Conservation (phyloP, 2,113 vertebrate species). For the Agelaius tricolor region DNA sequence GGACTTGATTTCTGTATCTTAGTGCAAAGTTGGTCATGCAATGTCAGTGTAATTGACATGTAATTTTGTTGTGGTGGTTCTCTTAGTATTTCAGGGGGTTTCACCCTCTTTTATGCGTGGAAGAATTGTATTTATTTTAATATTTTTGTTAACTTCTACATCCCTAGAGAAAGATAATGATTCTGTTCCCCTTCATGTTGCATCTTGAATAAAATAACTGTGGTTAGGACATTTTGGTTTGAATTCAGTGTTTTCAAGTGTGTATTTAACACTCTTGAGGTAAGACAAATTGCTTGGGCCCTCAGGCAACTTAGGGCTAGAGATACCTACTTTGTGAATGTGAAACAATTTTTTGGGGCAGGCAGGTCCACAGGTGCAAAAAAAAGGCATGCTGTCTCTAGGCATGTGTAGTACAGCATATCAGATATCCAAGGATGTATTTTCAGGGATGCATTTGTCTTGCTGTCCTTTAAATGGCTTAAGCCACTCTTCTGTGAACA, state of each 20-base stretch:
- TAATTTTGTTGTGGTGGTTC: background rate
- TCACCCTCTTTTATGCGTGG: background rate
- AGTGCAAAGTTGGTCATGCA: rapidly evolving
- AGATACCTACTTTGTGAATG: background rate
- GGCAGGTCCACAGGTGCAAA: background rate
- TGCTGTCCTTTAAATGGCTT: background rate
- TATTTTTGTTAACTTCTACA: background rate
- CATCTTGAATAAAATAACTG: background rate
- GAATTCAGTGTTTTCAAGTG: background rate
- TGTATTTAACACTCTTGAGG: background rate
- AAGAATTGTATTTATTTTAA: background rate
- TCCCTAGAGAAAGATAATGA: background rate
- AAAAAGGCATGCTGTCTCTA: background rate
- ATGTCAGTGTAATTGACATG: background rate
- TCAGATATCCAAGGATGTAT: background rate
- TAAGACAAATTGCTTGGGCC: background rate
- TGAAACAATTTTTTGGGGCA: background rate
- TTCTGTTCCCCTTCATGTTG: background rate
- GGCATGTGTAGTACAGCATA: background rate
- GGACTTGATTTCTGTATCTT: background rate
- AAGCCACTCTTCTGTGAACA: background rate
- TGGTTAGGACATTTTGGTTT: background rate
- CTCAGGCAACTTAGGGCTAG: background rate
- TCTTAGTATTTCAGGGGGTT: background rate
- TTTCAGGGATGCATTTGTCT: background rate